Percentiles rank a stretch among this genome's conserved stretches.
Evolutionary conservation across 1,140 invertebrate species (phyloP).

Genomic region (Anagrus nilaparvatae): DNA sequence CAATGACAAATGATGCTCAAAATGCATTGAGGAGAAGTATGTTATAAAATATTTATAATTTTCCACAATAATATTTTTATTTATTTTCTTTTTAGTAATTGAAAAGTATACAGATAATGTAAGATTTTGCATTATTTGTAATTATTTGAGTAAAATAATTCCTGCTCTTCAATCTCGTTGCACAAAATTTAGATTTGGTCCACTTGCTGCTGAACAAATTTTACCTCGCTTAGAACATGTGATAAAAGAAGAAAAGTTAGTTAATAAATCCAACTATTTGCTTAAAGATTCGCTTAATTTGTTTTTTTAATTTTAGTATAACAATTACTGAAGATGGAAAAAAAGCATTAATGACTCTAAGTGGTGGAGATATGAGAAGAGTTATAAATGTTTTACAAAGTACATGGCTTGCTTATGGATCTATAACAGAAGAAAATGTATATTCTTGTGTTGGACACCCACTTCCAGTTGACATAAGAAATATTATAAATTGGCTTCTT

Average conservation of each 20-base stretch:
- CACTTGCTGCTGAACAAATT: conserved; percentile 78
- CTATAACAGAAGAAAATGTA: conserved; percentile 84
- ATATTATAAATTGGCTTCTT: conserved; percentile 79
- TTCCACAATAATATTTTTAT: conserved; percentile 8
- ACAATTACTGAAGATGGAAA: conserved; percentile 83
- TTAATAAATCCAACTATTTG: conserved; percentile 4
- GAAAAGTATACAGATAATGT: conserved; percentile 99
- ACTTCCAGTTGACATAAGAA: conserved; percentile 77
- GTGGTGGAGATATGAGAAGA: conserved; percentile 96
- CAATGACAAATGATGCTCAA: conserved; percentile 99
- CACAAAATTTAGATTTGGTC: conserved; percentile 94
- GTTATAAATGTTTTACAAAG: conserved; percentile 94
- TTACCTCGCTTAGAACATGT: conserved; percentile 81
- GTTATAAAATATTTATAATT: conserved; percentile 18
- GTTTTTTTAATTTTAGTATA: conserved; percentile 50
- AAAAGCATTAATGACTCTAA: conserved; percentile 79
- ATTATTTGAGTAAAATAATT: conserved; percentile 97
- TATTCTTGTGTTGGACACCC: conserved; percentile 97
- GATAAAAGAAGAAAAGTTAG: conserved; percentile 74
- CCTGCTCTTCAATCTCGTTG: conserved; percentile 96
- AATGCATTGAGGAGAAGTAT: conserved; percentile 93
- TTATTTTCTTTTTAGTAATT: conserved; percentile 63
- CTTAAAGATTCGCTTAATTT: conserved; percentile 9
- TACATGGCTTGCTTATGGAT: conserved; percentile 73
- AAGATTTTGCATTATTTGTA: conserved; percentile 97